Evolutionary conservation across 2,888 invertebrate species (phyloP), one percentile per base, ranked within the genome.

Genomic region (Phragmatobia fuliginosa): DNA sequence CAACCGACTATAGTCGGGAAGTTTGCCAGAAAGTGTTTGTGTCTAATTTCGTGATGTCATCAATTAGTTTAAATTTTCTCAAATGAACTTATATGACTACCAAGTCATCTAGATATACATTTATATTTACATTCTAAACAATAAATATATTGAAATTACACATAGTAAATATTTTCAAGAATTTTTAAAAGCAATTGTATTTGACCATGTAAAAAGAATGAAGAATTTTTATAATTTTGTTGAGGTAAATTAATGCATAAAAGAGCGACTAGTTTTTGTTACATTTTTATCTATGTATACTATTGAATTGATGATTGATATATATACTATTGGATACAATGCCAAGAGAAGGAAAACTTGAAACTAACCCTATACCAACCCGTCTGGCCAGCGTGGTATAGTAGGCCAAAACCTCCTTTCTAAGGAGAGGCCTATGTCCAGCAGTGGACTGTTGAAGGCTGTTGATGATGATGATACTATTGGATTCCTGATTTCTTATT

Each of bases 1-100:
- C 14, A 25, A 28, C 25, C 11, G 52, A 63, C 63, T 18, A 52
- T 52, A 49, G n/a, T 21, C 33, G 61, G 67, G 67, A 61, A 67
- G 5, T 21, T 28, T 61, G 67, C 61, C 67, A 67, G 67, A 21
- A n/a, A 25, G 52, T 21, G 52, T 25, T 21, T 18, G 8, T 33
- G 58, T 41, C 59, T 33, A 41, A 49, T 45, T 49, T 41, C 31
- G 45, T 41, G 41, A 45, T 21, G 28, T 32, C 62, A 63, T 14
- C 28, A 7, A 62, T 45, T 45, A 25, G 8, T 62, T 28, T 62
- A 41, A 16, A 31, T 6, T 21, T 45, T 32, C 3, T 31, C 0
- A 32, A 31, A 21, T 21, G 7, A 49, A 49, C 45, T 28, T 63
- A 11, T 45, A 63, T 61, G 63, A 61, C n/a, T 18, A 7, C 49